Percentiles rank a stretch among this genome's conserved stretches.
These are phyloP conservation scores for Hypolimnas misippus DNA, from an alignment of 2,888 invertebrate species.

Conservation along the genomic window DNA sequence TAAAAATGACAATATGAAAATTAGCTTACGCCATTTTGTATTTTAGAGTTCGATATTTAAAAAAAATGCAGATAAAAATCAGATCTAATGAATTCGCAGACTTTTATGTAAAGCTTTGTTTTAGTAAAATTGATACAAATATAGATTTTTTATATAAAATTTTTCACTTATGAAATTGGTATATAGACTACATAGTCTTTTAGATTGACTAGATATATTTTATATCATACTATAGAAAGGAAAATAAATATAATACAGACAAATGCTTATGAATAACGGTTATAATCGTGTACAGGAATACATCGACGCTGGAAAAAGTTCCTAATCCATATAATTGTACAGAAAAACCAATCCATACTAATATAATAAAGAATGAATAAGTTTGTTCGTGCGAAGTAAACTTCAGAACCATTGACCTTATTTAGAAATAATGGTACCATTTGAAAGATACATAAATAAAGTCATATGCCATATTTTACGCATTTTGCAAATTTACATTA, in stretches of 20 bases:
- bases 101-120: constrained; percentile 23
- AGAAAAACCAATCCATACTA: no score
- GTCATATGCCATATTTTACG: no score
- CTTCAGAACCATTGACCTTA: no score
- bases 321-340: no score
- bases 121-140: constrained; percentile 27
- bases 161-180: constrained; percentile 3
- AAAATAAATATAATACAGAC: neutral
- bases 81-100: constrained; percentile 29
- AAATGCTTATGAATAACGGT: neutral
- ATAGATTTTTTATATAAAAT: constrained; percentile 20
- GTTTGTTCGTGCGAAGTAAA: no score
- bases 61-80: constrained; percentile 14
- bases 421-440: no score
- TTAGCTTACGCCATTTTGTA: neutral
- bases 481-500: no score
- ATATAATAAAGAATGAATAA: no score
- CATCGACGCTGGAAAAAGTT: no score
- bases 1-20: neutral
- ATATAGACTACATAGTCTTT: constrained; percentile 1
- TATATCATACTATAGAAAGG: neutral
- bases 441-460: no score
- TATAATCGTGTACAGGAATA: neutral
- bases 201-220: constrained; percentile 11
- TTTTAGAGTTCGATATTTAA: neutral